Percentiles rank a stretch among this genome's conserved stretches.
Conservation (phyloP, 2,113 vertebrate genomes). For the Zosterops lateralis region DNA sequence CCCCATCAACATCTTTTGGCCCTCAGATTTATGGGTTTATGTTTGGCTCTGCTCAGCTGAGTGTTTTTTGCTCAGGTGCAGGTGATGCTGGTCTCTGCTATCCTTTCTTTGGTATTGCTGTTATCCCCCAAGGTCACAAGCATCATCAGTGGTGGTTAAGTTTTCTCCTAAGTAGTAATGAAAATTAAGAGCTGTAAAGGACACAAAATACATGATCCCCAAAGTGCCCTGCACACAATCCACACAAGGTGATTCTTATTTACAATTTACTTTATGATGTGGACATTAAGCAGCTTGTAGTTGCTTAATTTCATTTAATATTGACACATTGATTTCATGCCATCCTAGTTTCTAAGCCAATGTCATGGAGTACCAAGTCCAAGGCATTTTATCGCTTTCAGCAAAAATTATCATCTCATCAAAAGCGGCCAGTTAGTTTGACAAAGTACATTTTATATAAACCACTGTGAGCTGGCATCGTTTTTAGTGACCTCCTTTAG, state of each 20-base stretch:
- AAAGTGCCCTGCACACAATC: neutral
- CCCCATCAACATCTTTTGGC: neutral
- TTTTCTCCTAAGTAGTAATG: neutral
- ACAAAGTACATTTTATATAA: neutral
- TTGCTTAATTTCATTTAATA: slow-evolving; percentile 4
- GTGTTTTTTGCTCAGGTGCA: neutral
- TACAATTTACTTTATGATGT: neutral
- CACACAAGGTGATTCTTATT: neutral
- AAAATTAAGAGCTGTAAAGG: neutral
- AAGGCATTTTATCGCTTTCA: neutral
- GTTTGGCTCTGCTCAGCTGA: neutral
- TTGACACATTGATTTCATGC: slow-evolving; percentile 3
- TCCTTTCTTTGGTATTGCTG: neutral
- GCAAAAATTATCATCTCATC: neutral
- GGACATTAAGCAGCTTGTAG: neutral
- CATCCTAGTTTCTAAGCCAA: neutral
- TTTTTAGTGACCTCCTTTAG: neutral
- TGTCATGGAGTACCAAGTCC: neutral
- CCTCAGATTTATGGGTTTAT: neutral
- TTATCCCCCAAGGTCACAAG: neutral
- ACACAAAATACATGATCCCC: neutral
- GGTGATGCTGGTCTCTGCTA: neutral
- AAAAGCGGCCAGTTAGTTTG: neutral
- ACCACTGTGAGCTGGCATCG: neutral
- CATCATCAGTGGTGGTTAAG: fast-evolving